Evolutionary conservation across 2,888 invertebrate genomes (phyloP).

Genomic region (Drosophila nr. perissopoda): DNA sequence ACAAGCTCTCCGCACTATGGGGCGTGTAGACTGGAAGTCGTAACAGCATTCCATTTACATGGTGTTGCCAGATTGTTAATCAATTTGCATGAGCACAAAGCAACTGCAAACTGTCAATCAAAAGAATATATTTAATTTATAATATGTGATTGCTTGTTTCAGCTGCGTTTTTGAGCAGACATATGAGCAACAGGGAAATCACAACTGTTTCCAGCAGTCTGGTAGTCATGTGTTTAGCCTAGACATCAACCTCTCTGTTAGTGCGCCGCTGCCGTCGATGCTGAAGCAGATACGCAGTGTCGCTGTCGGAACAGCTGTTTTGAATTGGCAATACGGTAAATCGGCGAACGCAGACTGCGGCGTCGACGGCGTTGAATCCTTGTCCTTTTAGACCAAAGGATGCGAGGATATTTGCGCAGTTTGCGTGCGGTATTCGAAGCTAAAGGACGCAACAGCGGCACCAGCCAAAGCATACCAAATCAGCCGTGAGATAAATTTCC

Average conservation of each 20-base stretch:
- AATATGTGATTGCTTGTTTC: not conserved
- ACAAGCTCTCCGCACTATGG: conserved; percentile 1
- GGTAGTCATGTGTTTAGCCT: conserved; percentile 21
- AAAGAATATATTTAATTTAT: not conserved
- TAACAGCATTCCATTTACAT: not conserved
- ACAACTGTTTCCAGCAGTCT: not conserved
- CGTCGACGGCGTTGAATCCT: conserved; percentile 12
- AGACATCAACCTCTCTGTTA: conserved; percentile 30
- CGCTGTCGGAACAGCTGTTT: conserved; percentile 25
- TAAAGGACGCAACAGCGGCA: conserved; percentile 70
- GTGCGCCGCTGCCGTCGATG: conserved; percentile 46
- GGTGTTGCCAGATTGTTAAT: conserved; percentile 29
- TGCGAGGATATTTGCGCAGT: conserved; percentile 78
- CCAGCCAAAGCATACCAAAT: conserved; percentile 18
- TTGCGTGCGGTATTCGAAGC: conserved; percentile 81
- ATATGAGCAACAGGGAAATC: not conserved
- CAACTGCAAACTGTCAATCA: too few species aligned
- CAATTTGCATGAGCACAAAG: not conserved
- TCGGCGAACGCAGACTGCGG: conserved; percentile 14
- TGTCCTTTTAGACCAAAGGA: conserved; percentile 70
- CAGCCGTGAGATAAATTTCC: conserved; percentile 23
- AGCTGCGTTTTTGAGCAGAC: not conserved
- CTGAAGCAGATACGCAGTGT: conserved; percentile 9
- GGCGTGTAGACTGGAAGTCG: conserved; percentile 41
- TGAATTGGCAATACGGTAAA: conserved; percentile 14